Base-by-base conservation (phyloP, 2,888 invertebrate genomes). In the Mycalesis mineus region DNA sequence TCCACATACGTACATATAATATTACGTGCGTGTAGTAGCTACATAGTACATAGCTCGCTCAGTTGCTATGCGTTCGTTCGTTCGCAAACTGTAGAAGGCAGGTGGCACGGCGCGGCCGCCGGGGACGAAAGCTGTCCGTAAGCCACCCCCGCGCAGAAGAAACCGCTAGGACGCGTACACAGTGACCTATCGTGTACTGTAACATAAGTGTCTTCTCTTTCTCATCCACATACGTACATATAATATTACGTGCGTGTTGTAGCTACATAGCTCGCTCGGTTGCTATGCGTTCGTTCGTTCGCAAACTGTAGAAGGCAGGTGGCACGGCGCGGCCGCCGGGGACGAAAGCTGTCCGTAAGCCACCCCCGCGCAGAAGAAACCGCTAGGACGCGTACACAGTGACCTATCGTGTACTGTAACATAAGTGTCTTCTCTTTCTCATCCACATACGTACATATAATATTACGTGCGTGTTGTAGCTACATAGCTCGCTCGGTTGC, bases 21-120 rank as follows among this genome's bases (percentile, higher is more conserved):
- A n/a, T n/a, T n/a, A n/a, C n/a, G n/a, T n/a, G n/a, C n/a, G n/a
- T n/a, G n/a, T n/a, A n/a, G n/a, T n/a, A n/a, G n/a, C n/a, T n/a
- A n/a, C n/a, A n/a, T n/a, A n/a, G n/a, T n/a, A n/a, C n/a, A 29
- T 29, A 29, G 4, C 5, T 29, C n/a, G n/a, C n/a, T 36, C 45
- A 28, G 42, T 48, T 61, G 55, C 55, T 55, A 52, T 61, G 58
- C 50, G 51, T 58, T 51, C 55, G 55, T n/a, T n/a, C 22, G 22
- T n/a, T n/a, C 22, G 61, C 55, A 49, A 55, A 55, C 55, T 49
- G 55, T 57, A 72, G 71, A 69, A 71, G 80, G 74, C 80, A 82
- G 84, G 82, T 80, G 83, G 77, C 76, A 71, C 71, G 73, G 15
- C 78, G 69, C 78, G 77, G 69, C 74, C 73, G 73, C 57, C 73